Percentiles rank a stretch among this genome's conserved stretches.
These are phyloP conservation scores for Propithecus perrieri DNA, from an alignment of 2,797 vertebrate genomes.

Conservation along the genomic window DNA sequence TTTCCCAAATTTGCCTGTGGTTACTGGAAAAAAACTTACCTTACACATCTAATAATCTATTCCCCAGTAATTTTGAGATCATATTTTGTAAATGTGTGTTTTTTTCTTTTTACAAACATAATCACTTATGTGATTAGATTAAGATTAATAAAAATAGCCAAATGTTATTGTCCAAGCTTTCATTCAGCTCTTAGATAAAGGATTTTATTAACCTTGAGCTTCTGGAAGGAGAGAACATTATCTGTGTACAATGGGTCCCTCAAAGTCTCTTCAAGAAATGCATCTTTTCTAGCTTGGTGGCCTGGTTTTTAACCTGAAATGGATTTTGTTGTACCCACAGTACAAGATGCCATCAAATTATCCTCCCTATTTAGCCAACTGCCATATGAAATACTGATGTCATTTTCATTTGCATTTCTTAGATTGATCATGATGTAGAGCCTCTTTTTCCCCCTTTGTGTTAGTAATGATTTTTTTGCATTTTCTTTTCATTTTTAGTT, in stretches of 20 bases:
- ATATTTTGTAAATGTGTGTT: neutral
- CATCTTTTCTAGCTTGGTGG: neutral
- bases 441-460: neutral
- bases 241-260: neutral
- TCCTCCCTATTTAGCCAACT: neutral
- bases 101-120: neutral
- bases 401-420: neutral
- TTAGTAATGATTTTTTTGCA: neutral
- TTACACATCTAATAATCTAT: neutral
- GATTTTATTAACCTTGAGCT: neutral
- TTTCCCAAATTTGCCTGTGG: neutral
- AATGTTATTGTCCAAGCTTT: neutral
- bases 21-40: neutral
- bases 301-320: neutral
- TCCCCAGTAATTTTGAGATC: neutral
- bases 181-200: neutral
- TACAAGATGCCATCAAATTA: neutral
- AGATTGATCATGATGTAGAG: neutral
- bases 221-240: neutral
- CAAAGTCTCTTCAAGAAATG: neutral
- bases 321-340: neutral
- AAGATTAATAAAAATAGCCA: neutral
- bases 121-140: neutral
- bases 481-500: neutral
- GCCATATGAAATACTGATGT: neutral